Percentiles rank a stretch among this genome's conserved stretches.
Evolutionary conservation across 1,140 invertebrate genomes (phyloP).

Genomic region (Psix sp.): DNA sequence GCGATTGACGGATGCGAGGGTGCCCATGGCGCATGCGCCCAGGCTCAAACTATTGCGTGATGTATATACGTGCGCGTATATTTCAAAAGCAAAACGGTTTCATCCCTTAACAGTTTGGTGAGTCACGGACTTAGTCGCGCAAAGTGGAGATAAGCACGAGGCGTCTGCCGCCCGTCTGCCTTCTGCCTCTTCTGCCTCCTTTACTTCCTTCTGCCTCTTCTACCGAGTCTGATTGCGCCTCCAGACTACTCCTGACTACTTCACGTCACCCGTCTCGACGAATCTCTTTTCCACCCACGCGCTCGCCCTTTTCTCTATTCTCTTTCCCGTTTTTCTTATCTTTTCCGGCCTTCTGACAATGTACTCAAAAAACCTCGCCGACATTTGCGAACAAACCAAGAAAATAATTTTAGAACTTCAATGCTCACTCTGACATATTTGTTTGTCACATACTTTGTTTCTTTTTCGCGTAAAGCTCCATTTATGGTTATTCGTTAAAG

Average conservation of each 20-base stretch:
- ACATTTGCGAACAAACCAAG: conserved; percentile 14
- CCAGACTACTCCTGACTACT: conserved; percentile 62
- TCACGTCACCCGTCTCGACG: conserved; percentile 47
- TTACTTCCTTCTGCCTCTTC: conserved; percentile 39
- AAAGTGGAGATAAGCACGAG: conserved; percentile 69
- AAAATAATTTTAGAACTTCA: conserved; percentile 4
- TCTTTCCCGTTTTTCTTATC: conserved; percentile 26
- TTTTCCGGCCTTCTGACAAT: conserved; percentile 50
- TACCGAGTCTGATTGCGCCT: conserved; percentile 55
- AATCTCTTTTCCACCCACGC: conserved; percentile 33
- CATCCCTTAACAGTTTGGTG: conserved; percentile 75
- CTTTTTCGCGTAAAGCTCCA: background rate
- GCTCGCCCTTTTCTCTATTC: conserved; percentile 24
- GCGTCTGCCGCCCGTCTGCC: conserved; percentile 76
- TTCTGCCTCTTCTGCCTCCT: conserved; percentile 56
- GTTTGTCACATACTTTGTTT: background rate
- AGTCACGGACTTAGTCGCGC: conserved; percentile 69
- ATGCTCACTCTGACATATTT: background rate
- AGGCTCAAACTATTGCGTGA: conserved; percentile 16
- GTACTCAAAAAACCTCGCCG: conserved; percentile 24
- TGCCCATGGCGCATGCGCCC: conserved; percentile 13
- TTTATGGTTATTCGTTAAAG: background rate
- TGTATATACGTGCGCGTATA: conserved; percentile 52
- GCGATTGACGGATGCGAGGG: conserved; percentile 17
- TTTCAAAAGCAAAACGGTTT: conserved; percentile 69